phyloP scores from a whole-genome alignment of 2,797 vertebrate species.

The Carapus acus region DNA sequence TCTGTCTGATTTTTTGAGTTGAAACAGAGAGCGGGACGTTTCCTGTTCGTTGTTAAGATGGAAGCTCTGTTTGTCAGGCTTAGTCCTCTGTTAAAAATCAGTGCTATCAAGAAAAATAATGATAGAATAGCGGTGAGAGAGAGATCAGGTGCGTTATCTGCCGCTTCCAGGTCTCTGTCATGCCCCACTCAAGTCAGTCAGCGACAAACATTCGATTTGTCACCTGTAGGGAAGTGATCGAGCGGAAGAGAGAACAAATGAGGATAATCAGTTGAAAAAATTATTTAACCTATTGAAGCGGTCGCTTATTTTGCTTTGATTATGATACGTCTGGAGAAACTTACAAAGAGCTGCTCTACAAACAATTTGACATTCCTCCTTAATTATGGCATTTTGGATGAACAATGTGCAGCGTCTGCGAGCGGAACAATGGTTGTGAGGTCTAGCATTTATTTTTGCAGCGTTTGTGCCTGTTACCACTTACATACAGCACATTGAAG shows the following conservation, averaged over 20 bases:
- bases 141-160: conserved; percentile 53
- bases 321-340: conserved; percentile 65
- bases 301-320: conserved; percentile 73
- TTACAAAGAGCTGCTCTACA: conserved; percentile 57
- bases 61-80: conserved; percentile 48
- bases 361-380: conserved; percentile 72
- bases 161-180: conserved; percentile 45
- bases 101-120: conserved; percentile 59
- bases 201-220: conserved; percentile 65
- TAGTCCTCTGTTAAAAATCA: conserved; percentile 55
- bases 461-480: conserved; percentile 64
- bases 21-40: conserved; percentile 37
- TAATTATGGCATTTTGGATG: conserved; percentile 74
- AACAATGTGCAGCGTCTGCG: conserved; percentile 56
- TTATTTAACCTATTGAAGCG: conserved; percentile 61
- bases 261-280: conserved; percentile 38
- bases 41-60: conserved; percentile 51
- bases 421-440: conserved; percentile 63
- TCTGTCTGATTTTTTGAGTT: conserved; percentile 46
- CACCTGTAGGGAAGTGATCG: conserved; percentile 47
- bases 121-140: conserved; percentile 54
- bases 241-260: conserved; percentile 42
- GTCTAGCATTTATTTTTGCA: conserved; percentile 69
- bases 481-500: conserved; percentile 60
- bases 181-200: conserved; percentile 54